Conservation (phyloP, 64 coral and sea anemone genomes). For the Montipora capricornis region DNA sequence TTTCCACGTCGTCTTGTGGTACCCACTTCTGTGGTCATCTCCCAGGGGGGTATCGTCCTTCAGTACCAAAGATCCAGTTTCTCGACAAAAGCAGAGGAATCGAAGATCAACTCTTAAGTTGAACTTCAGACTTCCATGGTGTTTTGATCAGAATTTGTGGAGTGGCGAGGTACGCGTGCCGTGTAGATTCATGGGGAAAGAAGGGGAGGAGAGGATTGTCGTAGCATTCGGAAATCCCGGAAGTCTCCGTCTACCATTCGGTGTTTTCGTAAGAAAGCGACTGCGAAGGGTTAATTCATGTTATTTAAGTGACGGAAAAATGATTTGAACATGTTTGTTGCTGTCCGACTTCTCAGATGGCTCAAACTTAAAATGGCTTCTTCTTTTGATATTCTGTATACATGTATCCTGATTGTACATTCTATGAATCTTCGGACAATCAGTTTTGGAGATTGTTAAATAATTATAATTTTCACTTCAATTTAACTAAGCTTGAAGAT, state of each 20-base stretch:
- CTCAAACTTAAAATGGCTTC: background rate
- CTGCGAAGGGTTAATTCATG: background rate
- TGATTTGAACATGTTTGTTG: background rate
- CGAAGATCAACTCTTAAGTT: background rate
- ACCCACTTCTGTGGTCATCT: slow-evolving; percentile 35
- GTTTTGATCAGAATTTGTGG: slow-evolving; percentile 38
- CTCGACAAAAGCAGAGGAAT: background rate
- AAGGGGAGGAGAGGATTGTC: background rate
- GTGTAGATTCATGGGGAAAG: background rate
- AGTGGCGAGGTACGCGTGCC: background rate
- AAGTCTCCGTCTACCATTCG: background rate
- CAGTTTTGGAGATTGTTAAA: no score
- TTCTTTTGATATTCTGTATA: no score
- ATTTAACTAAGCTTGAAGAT: background rate
- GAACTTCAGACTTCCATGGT: slow-evolving; percentile 14
- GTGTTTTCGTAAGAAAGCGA: background rate
- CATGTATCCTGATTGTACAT: no score
- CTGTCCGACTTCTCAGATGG: background rate
- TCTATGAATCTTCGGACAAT: no score
- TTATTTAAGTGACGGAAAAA: background rate
- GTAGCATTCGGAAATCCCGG: background rate
- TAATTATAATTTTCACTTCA: background rate
- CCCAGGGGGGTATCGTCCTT: slow-evolving; percentile 14
- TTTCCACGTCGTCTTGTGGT: slow-evolving; percentile 49
- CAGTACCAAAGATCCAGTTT: slow-evolving; percentile 9